Percentiles rank a stretch among this genome's conserved stretches.
phyloP scores from a whole-genome alignment of 2,888 invertebrate species.

The Drosophila austrosaltans region DNA sequence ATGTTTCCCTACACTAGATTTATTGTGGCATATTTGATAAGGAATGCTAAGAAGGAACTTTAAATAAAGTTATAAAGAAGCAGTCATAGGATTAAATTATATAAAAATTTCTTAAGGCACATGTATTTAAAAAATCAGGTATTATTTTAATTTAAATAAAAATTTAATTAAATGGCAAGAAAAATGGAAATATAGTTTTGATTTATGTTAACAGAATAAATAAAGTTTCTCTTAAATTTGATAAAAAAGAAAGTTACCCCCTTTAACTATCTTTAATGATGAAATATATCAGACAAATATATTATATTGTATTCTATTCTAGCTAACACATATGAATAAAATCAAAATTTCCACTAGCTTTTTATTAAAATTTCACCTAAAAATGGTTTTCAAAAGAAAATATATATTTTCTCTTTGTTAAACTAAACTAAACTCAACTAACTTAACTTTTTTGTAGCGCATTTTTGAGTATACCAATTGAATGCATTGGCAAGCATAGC shows the following conservation, averaged over 20 bases:
- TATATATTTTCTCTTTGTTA: neutral
- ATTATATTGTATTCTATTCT: too few species aligned
- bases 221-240: too few species aligned
- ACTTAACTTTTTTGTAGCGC: constrained; percentile 20
- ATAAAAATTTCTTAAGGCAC: too few species aligned
- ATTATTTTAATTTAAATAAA: too few species aligned
- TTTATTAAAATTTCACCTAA: neutral
- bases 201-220: too few species aligned
- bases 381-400: neutral
- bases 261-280: too few species aligned
- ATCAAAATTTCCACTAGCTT: neutral
- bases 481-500: constrained; percentile 26
- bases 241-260: too few species aligned
- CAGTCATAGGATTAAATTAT: too few species aligned
- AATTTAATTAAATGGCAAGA: too few species aligned
- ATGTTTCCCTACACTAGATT: constrained; percentile 30
- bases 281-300: too few species aligned
- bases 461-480: constrained; percentile 26
- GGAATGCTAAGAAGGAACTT: neutral
- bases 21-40: constrained; percentile 25
- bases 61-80: neutral
- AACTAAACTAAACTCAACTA: constrained; percentile 15
- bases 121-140: too few species aligned
- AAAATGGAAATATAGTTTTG: too few species aligned
- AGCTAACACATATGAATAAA: neutral